Percentiles rank a stretch among this genome's conserved stretches.
Conservation (phyloP, 2,113 vertebrate genomes). For the Hylia prasina region DNA sequence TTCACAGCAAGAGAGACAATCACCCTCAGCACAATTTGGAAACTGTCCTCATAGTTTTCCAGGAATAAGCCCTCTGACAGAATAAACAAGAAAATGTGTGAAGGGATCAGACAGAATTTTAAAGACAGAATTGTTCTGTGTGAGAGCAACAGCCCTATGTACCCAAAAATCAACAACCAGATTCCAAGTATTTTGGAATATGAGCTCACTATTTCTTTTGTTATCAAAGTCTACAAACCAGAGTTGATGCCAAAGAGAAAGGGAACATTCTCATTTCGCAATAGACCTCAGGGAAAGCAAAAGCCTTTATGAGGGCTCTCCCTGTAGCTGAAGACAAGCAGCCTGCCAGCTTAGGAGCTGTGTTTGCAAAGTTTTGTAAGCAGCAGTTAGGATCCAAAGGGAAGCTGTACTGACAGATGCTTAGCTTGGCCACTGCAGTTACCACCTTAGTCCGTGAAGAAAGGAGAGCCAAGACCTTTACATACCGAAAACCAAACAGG, state of each 20-base stretch:
- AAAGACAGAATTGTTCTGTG: not conserved
- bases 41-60: conserved; percentile 6
- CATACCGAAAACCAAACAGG: not conserved
- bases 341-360: not conserved
- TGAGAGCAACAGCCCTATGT: conserved; percentile 19
- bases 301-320: not conserved
- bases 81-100: conserved; percentile 46
- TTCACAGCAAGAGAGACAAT: not conserved
- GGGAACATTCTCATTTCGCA: conserved; percentile 36
- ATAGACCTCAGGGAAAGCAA: not conserved
- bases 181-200: conserved; percentile 66
- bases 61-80: not conserved
- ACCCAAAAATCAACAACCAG: conserved; percentile 53
- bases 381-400: not conserved
- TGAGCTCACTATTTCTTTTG: conserved; percentile 31
- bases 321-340: not conserved
- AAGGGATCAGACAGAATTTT: conserved; percentile 10
- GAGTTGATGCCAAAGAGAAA: not conserved
- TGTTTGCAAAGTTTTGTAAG: not conserved
- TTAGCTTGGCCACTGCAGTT: not conserved
- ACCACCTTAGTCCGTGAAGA: not conserved
- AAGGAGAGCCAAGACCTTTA: not conserved
- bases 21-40: conserved; percentile 33
- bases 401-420: not conserved
- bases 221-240: conserved; percentile 12